Conservation (phyloP, 2,113 vertebrate species). For the Oreotragus oreotragus region DNA sequence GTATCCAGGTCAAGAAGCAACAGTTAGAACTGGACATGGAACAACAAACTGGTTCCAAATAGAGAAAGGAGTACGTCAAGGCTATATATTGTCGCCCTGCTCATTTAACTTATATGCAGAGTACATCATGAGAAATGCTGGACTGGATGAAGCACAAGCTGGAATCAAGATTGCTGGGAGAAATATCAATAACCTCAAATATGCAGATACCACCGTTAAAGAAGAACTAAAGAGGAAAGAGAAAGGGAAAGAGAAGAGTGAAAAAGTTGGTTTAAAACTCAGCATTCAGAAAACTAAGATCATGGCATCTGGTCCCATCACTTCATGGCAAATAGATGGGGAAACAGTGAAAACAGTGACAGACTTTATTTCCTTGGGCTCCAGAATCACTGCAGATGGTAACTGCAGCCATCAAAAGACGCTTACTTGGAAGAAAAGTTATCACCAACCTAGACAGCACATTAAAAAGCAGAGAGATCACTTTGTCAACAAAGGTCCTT, state of each 20-base stretch:
- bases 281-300: not conserved
- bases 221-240: not conserved
- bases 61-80: not conserved
- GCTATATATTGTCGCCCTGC: not conserved
- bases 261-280: not conserved
- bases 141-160: not conserved
- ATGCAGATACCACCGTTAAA: not conserved
- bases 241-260: not conserved
- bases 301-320: not conserved
- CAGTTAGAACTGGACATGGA: not conserved
- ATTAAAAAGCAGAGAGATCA: not conserved
- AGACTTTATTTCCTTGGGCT: not conserved
- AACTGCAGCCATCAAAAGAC: not conserved
- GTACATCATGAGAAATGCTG: not conserved
- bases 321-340: not conserved
- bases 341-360: not conserved
- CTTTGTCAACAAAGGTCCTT: not conserved
- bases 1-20: not conserved
- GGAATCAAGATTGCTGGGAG: not conserved
- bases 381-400: not conserved
- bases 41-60: not conserved
- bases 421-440: not conserved
- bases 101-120: not conserved
- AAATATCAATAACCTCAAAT: not conserved
- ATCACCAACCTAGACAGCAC: not conserved